A percentile compares a stretch with the other conserved stretches of the same genome.
These are phyloP conservation scores for Stichodactyla helianthus DNA, from an alignment of 64 coral and sea anemone genomes.

Conservation along the genomic window DNA sequence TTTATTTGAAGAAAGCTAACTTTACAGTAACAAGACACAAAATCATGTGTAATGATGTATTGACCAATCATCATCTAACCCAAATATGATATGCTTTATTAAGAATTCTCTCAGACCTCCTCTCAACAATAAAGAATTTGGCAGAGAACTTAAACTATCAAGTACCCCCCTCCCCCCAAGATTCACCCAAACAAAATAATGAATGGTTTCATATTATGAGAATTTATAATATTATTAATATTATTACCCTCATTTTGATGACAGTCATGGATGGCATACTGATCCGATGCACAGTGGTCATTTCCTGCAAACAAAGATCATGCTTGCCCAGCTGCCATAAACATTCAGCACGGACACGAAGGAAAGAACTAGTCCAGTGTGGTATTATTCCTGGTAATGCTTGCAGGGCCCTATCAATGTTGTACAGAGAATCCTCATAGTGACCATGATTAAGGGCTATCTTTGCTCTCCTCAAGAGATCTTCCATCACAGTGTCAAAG, in stretches of 20 bases:
- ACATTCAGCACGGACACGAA: not conserved
- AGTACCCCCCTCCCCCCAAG: too few species aligned
- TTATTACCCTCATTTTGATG: not conserved
- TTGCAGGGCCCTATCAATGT: not conserved
- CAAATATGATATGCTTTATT: too few species aligned
- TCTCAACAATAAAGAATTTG: too few species aligned
- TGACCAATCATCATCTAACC: too few species aligned
- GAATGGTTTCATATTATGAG: too few species aligned
- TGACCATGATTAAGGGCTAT: not conserved
- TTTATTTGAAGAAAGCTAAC: too few species aligned
- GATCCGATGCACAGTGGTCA: not conserved
- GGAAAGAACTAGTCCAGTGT: not conserved
- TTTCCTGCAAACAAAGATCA: not conserved
- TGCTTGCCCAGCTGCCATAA: not conserved
- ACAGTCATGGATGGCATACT: not conserved
- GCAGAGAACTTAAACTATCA: too few species aligned
- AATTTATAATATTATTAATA: not conserved
- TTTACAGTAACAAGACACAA: too few species aligned
- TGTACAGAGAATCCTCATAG: not conserved
- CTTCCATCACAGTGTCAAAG: not conserved
- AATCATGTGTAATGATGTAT: too few species aligned
- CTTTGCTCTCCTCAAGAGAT: not conserved
- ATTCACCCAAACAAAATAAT: too few species aligned
- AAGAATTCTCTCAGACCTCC: too few species aligned
- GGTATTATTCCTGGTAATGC: not conserved